These are phyloP conservation scores for Columbina picui DNA, from an alignment of 2,113 vertebrate species.

Conservation along the genomic window DNA sequence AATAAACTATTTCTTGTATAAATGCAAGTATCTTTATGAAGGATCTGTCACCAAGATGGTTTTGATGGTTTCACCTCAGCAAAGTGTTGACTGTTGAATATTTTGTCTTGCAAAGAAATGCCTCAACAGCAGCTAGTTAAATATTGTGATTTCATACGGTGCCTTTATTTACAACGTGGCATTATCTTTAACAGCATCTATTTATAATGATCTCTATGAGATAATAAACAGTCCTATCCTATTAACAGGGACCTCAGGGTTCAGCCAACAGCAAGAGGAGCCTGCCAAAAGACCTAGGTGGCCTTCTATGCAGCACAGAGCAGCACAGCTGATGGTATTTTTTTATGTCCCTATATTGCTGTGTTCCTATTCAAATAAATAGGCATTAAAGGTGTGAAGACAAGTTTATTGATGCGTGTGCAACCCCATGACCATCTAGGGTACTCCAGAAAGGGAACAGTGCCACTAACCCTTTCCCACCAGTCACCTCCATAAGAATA, in stretches of 20 bases:
- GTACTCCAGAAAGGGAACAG: not conserved
- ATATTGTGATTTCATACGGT: slow-evolving; percentile 52
- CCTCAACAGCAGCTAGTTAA: slow-evolving; percentile 46
- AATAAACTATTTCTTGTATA: not conserved
- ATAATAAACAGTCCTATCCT: slow-evolving; percentile 62
- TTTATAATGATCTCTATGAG: slow-evolving; percentile 58
- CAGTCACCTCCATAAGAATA: not conserved
- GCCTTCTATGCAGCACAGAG: not conserved
- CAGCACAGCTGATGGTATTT: not conserved
- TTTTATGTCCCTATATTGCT: not conserved
- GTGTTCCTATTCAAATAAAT: slow-evolving; percentile 4
- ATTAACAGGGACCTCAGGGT: slow-evolving; percentile 39
- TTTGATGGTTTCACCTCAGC: not conserved
- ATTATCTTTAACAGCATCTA: slow-evolving; percentile 55
- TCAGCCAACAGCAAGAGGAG: slow-evolving; percentile 57
- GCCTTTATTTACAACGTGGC: slow-evolving; percentile 52
- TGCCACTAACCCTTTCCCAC: not conserved
- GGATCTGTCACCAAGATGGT: not conserved
- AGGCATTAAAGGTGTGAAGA: not conserved
- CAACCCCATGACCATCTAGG: not conserved
- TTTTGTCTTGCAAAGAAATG: slow-evolving; percentile 26
- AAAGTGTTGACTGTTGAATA: not conserved
- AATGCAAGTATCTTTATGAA: not conserved
- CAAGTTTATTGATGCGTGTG: not conserved
- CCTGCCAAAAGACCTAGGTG: slow-evolving; percentile 65